phyloP scores from a whole-genome alignment of 2,888 invertebrate genomes.

The Dione vanillae region DNA sequence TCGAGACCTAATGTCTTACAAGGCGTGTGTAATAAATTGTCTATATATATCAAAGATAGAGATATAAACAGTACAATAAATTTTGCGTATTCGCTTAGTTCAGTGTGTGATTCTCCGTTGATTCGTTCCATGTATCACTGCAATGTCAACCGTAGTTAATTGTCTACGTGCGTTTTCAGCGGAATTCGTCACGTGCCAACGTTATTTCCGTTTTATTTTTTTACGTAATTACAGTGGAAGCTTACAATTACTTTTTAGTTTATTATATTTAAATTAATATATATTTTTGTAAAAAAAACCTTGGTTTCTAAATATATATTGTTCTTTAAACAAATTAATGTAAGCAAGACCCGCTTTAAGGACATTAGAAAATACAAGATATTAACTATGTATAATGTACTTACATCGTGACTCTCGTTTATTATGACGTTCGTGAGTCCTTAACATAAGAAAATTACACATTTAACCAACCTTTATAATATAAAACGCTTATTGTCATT shows the following conservation, averaged over 20 bases:
- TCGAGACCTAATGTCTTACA: too few relatives aligned
- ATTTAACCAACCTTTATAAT: not conserved
- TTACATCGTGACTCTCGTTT: not conserved
- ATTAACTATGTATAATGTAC: not conserved
- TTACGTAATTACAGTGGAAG: constrained; percentile 30
- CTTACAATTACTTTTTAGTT: constrained; percentile 20
- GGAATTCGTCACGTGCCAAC: constrained; percentile 70
- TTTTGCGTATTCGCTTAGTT: constrained; percentile 30
- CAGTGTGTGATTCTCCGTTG: constrained; percentile 29
- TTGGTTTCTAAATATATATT: not conserved
- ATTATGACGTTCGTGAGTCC: not conserved
- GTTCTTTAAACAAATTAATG: too few relatives aligned
- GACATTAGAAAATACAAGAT: not conserved
- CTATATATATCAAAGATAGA: not conserved
- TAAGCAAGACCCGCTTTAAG: not conserved
- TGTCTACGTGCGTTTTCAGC: constrained; percentile 78
- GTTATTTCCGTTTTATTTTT: constrained; percentile 43
- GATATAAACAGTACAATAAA: constrained; percentile 17
- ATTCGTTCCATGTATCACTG: constrained; percentile 61
- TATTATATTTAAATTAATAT: constrained; percentile 13
- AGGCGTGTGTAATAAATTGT: too few relatives aligned
- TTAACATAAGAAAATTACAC: constrained; percentile 7
- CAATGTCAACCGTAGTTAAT: constrained; percentile 75
- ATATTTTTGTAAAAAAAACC: not conserved
- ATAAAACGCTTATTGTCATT: too few relatives aligned